These are phyloP conservation scores for Barbus barbus DNA, from an alignment of 2,113 vertebrate genomes.

Conservation along the genomic window DNA sequence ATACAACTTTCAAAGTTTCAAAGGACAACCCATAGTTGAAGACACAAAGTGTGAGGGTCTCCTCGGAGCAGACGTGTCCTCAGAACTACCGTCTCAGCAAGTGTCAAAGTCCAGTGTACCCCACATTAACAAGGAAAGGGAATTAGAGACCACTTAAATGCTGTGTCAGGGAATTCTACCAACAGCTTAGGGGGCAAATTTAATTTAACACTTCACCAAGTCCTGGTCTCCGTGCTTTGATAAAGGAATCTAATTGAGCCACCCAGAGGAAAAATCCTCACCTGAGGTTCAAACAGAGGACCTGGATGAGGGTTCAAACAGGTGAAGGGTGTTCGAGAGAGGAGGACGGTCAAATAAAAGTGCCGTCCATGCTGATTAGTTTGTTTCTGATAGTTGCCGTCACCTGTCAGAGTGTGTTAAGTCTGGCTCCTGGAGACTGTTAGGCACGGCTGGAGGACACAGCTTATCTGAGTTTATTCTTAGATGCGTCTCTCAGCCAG, in stretches of 20 bases:
- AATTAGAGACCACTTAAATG: constrained; percentile 58
- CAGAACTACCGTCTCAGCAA: constrained; percentile 7
- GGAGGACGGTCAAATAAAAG: constrained; percentile 38
- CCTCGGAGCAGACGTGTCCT: too few species aligned
- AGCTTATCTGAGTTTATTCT: constrained; percentile 44
- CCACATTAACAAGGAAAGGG: constrained; percentile 46
- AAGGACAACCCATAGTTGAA: not conserved
- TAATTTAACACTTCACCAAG: constrained; percentile 75
- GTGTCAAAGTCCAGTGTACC: constrained; percentile 34
- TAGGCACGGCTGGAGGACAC: constrained; percentile 13
- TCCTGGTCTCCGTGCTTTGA: constrained; percentile 59
- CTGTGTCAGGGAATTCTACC: constrained; percentile 66
- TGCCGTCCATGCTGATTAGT: constrained; percentile 42
- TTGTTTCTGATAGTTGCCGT: constrained; percentile 49
- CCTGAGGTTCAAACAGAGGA: constrained; percentile 48
- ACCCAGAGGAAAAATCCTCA: constrained; percentile 56
- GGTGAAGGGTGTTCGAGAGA: constrained; percentile 40
- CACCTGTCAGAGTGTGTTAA: constrained; percentile 44
- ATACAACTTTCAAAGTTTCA: constrained; percentile 2
- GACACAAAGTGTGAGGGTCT: not conserved
- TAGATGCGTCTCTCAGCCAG: constrained; percentile 28
- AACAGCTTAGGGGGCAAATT: constrained; percentile 68
- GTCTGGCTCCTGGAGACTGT: not conserved
- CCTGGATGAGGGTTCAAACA: constrained; percentile 47
- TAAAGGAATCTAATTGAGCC: constrained; percentile 67